These are phyloP conservation scores for Acanthosepion esculentum DNA, from an alignment of 2,888 invertebrate genomes.

Conservation along the genomic window DNA sequence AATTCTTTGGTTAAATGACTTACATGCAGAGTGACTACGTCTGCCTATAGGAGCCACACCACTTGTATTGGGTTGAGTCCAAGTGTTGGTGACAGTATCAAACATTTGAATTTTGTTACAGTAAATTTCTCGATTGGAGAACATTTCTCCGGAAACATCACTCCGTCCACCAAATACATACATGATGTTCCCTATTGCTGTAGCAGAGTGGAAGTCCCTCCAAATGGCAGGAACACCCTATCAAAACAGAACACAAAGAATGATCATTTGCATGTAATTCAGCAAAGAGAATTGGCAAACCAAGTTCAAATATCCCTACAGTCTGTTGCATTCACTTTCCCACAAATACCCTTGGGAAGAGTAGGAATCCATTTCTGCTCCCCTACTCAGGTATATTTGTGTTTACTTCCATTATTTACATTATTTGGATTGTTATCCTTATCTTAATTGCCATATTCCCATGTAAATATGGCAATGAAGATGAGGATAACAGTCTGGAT, in stretches of 20 bases:
- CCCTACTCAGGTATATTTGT: too few relatives aligned
- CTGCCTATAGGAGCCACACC: slow-evolving; percentile 85
- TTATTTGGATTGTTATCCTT: too few relatives aligned
- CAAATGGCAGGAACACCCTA: slow-evolving; percentile 83
- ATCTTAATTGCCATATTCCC: too few relatives aligned
- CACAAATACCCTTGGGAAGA: too few relatives aligned
- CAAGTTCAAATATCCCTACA: too few relatives aligned
- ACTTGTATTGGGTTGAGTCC: slow-evolving; percentile 79
- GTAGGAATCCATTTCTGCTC: too few relatives aligned
- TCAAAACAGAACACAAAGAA: slow-evolving; percentile 50
- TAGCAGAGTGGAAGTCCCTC: slow-evolving; percentile 92
- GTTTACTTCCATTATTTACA: too few relatives aligned
- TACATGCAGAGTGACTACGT: slow-evolving; percentile 93
- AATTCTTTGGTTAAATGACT: slow-evolving; percentile 70
- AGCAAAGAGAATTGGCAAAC: too few relatives aligned
- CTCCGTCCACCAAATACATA: slow-evolving; percentile 93
- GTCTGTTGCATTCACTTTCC: too few relatives aligned
- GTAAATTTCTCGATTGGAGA: slow-evolving; percentile 83
- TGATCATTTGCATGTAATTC: too few relatives aligned
- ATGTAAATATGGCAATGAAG: too few relatives aligned
- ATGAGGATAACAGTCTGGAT: too few relatives aligned
- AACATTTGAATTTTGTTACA: slow-evolving; percentile 81
- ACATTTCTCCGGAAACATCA: slow-evolving; percentile 81
- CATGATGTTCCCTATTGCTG: slow-evolving; percentile 85
- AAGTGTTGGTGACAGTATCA: slow-evolving; percentile 84